Conservation (phyloP, 2,113 vertebrate genomes). For the Poeciliopsis turrubarensis region DNA sequence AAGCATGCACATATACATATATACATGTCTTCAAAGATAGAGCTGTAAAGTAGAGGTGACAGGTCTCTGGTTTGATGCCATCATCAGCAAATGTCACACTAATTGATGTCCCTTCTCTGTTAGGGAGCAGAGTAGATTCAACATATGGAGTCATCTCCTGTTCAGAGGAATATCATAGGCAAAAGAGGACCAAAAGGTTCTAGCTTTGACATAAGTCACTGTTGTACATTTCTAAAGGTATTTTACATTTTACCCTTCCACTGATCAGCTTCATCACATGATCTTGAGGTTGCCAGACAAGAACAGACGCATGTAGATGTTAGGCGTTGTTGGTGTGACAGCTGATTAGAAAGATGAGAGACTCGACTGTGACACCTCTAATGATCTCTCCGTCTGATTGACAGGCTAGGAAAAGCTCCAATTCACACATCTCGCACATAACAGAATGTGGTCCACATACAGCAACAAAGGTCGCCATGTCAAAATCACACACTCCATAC, state of each 20-base stretch:
- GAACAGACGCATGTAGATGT: conserved; percentile 33
- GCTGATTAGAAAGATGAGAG: conserved; percentile 64
- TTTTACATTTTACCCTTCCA: conserved; percentile 15
- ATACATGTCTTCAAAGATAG: conserved; percentile 59
- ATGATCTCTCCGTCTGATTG: conserved; percentile 73
- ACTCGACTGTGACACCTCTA: conserved; percentile 65
- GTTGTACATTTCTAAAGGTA: conserved; percentile 5
- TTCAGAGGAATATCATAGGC: conserved; percentile 16
- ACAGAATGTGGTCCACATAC: conserved; percentile 42
- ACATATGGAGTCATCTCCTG: conserved; percentile 53
- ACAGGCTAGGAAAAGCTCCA: conserved; percentile 62
- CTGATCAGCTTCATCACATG: conserved; percentile 11
- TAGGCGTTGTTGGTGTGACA: conserved; percentile 56
- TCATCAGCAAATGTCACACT: conserved; percentile 72
- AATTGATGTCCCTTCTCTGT: conserved; percentile 75
- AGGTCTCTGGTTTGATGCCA: conserved; percentile 74
- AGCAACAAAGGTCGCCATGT: conserved; percentile 56
- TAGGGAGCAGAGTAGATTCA: conserved; percentile 55
- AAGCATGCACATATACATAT: conserved; percentile 21
- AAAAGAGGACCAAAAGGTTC: conserved; percentile 9
- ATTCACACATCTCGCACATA: conserved; percentile 64
- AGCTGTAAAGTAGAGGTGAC: conserved; percentile 73
- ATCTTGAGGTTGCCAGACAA: conserved; percentile 43
- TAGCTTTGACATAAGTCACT: conserved; percentile 13
- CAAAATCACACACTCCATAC: conserved; percentile 37